Conservation (phyloP, 2,888 invertebrate species). For the Acronicta leporina region DNA sequence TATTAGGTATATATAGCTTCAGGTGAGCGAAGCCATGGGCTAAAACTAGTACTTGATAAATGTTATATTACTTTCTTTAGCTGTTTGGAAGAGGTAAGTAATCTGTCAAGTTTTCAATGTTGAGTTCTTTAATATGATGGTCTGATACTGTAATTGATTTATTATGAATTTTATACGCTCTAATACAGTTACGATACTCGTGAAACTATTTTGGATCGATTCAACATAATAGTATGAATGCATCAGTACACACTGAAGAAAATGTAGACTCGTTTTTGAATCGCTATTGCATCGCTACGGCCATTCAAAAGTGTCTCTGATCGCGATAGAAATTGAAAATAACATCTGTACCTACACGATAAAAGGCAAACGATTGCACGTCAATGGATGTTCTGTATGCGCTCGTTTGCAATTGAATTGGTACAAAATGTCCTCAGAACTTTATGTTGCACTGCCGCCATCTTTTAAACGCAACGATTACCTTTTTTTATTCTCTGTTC, state of each 20-base stretch:
- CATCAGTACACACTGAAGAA: background rate
- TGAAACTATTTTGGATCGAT: background rate
- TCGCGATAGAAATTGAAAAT: constrained; percentile 9
- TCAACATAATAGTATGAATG: background rate
- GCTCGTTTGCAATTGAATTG: constrained; percentile 11
- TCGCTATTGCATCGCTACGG: background rate
- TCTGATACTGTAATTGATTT: too few relatives aligned
- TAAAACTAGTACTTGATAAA: too few relatives aligned
- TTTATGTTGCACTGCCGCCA: constrained; percentile 20
- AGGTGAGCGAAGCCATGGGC: too few relatives aligned
- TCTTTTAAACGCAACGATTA: constrained; percentile 27
- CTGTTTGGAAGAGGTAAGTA: too few relatives aligned
- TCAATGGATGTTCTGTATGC: constrained; percentile 14
- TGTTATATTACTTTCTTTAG: too few relatives aligned
- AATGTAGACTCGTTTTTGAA: constrained; percentile 5
- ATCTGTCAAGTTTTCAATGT: too few relatives aligned
- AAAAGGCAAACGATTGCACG: constrained; percentile 28
- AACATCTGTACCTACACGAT: constrained; percentile 15
- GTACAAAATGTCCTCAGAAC: constrained; percentile 23
- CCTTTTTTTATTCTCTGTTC: constrained; percentile 36
- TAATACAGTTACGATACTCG: too few relatives aligned
- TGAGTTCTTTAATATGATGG: too few relatives aligned
- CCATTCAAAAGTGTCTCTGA: background rate
- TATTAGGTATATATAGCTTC: too few relatives aligned
- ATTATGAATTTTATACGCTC: too few relatives aligned